Base-by-base conservation (phyloP, 2,113 vertebrate species). In the Odobenus rosmarus region DNA sequence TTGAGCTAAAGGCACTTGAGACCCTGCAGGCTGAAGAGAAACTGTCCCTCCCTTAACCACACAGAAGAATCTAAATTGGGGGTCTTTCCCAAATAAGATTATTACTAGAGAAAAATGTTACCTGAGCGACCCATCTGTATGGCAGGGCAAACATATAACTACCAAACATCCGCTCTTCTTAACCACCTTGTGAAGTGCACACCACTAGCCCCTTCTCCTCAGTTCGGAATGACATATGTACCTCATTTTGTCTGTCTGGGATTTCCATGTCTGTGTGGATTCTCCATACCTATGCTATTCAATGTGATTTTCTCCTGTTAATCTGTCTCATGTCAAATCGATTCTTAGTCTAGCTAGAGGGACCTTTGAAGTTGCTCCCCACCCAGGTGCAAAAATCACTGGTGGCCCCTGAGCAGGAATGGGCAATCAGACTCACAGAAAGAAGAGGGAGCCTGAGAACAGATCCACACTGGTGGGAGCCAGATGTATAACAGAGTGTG, bases 401-500 rank as follows among this genome's bases (percentile, higher is more conserved):
- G 4, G 7, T 12, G 15, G 10, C 7, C 46, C 31, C 46, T 5
- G 9, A 23, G 7, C 46, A 21, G 36, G 26, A 80, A 39, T 26
- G 42, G 53, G 26, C 59, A 76, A 13, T 36, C 0, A 46, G 14
- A 33, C 1, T 15, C 3, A 13, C 4, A 33, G 31, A 42, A 76
- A 87, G 64, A 19, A 57, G 46, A 26, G 88, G 19, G 61, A 23
- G 7, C 10, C 42, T 26, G 24, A 33, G 33, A 59, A 24, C 33
- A 77, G 28, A 13, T 5, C 7, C 10, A 28, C 0, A 1, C 1
- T 2, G 7, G 0, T 0, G 36, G 81, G 53, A 81, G 24, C 57
- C 16, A 33, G 62, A 19, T 24, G 3, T 36, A 8, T 23, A 15
- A 62, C 42, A 42, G 49, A 46, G 4, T 0, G 11, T 9, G 36